Evolutionary conservation across 2,797 vertebrate genomes (phyloP).

Genomic region (Sebastolobus alascanus): DNA sequence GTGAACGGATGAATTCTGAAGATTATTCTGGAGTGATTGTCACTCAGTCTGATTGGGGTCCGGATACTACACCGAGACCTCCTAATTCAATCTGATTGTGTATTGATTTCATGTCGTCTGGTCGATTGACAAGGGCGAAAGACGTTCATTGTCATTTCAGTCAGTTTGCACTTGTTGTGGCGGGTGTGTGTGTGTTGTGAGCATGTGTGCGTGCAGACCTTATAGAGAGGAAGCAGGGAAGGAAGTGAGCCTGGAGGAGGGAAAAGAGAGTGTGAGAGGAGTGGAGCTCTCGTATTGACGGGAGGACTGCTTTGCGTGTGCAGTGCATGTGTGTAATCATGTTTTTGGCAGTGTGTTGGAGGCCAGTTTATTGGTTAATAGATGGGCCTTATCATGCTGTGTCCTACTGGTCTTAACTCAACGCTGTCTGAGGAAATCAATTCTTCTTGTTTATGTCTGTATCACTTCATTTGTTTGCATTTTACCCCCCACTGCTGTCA

Average conservation of each 20-base stretch:
- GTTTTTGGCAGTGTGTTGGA: conserved; percentile 30
- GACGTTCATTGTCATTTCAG: conserved; percentile 44
- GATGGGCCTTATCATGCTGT: conserved; percentile 26
- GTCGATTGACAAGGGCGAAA: conserved; percentile 51
- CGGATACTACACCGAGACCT: conserved; percentile 39
- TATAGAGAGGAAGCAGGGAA: not conserved
- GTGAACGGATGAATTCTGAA: conserved; percentile 8
- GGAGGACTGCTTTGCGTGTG: conserved; percentile 17
- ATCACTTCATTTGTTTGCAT: conserved; percentile 4
- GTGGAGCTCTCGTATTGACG: conserved; percentile 32
- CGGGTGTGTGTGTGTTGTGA: not conserved
- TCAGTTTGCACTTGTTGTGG: conserved; percentile 9
- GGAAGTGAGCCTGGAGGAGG: not conserved
- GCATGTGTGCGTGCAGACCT: conserved; percentile 12
- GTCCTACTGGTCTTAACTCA: conserved; percentile 29
- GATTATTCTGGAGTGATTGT: conserved; percentile 41
- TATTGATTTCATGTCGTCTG: conserved; percentile 57
- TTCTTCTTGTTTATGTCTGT: conserved; percentile 31
- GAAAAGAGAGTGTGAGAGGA: conserved; percentile 7
- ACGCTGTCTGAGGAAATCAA: conserved; percentile 36
- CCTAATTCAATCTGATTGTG: conserved; percentile 61
- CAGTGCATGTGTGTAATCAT: conserved; percentile 40
- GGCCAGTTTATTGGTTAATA: conserved; percentile 25
- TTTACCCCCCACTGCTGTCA: not conserved
- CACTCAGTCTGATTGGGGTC: conserved; percentile 26